Evolutionary conservation across 2,113 vertebrate species (phyloP), one percentile per base, ranked within the genome.

Genomic region (Takifugu bimaculatus): DNA sequence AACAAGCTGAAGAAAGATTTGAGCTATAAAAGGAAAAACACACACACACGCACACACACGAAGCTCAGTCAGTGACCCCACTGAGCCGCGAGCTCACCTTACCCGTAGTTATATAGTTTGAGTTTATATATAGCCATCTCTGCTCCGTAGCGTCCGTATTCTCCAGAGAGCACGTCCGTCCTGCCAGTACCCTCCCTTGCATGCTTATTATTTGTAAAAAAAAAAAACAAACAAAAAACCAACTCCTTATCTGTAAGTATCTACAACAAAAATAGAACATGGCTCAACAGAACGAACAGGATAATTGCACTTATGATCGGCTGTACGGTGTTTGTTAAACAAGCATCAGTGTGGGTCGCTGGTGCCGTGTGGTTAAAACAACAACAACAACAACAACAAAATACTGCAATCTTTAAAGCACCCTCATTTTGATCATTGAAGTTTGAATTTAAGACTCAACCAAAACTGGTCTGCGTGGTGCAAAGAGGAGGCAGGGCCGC

Each of bases 281-380:
- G 78, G 87, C 90, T 91, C 86, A 85, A 89, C 63, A 85, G 82
- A 76, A 53, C 1, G 6, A 50, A 83, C 86, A 90, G 91, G 90
- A 93, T 98, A 99, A 99, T 98, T 98, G 96, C 97, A 99, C 97
- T 99, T 98, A 91, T 90, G 85, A 90, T 88, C 85, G 79, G 86
- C 85, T 90, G 88, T 79, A 90, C 66, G 79, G 75, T 86, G 7
- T 87, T 80, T 90, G 82, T 85, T 85, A 85, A 85, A 88, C 83
- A 87, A 87, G 83, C 83, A 72, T 85, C 80, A 72, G 86, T 72
- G 82, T 83, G 77, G 65, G 76, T 85, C 77, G 76, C 79, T 78
- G 78, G 81, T 85, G 87, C 85, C 9, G 60, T 79, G 66, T 67
- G 74, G 64, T 32, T 32, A 35, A 43, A 76, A 65, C 59, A 66